Conservation (phyloP, 2,888 invertebrate species). For the Napeogenes inachia region DNA sequence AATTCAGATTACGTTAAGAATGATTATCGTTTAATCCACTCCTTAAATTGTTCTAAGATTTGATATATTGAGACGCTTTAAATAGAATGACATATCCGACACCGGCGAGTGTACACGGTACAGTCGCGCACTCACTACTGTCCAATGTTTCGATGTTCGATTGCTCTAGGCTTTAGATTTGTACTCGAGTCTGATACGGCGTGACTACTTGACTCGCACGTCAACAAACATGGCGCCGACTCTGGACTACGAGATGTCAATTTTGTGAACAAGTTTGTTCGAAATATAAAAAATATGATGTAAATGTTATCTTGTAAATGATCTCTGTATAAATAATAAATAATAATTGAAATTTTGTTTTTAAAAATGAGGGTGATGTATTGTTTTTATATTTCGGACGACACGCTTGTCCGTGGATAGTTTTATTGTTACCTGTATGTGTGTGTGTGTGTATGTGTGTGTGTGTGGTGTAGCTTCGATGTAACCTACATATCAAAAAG, state of each 20-base stretch:
- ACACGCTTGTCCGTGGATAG: slow-evolving; percentile 1
- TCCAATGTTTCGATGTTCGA: slow-evolving; percentile 51
- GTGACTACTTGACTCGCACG: too few relatives aligned
- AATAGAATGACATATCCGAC: slow-evolving; percentile 31
- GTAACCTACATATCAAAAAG: slow-evolving; percentile 65
- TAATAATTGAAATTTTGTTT: slow-evolving; percentile 6
- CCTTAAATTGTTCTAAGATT: background rate
- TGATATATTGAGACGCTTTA: slow-evolving; percentile 18
- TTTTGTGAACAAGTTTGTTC: slow-evolving; percentile 37
- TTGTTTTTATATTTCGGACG: slow-evolving; percentile 18
- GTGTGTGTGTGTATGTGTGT: slow-evolving; percentile 26
- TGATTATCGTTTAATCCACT: background rate
- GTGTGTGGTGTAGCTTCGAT: slow-evolving; percentile 43
- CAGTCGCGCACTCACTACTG: slow-evolving; percentile 58
- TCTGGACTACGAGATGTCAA: slow-evolving; percentile 47
- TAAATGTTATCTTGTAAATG: too few relatives aligned
- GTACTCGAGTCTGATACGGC: slow-evolving; percentile 34
- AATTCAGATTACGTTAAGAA: slow-evolving; percentile 9
- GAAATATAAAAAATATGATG: slow-evolving; percentile 18
- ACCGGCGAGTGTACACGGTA: slow-evolving; percentile 38
- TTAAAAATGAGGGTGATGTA: slow-evolving; percentile 10
- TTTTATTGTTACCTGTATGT: slow-evolving; percentile 26
- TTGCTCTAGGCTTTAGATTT: slow-evolving; percentile 53
- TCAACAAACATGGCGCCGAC: slow-evolving; percentile 36
- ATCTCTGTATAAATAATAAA: background rate